phyloP scores from a whole-genome alignment of 1,140 invertebrate species.

The Bombyx mandarina region DNA sequence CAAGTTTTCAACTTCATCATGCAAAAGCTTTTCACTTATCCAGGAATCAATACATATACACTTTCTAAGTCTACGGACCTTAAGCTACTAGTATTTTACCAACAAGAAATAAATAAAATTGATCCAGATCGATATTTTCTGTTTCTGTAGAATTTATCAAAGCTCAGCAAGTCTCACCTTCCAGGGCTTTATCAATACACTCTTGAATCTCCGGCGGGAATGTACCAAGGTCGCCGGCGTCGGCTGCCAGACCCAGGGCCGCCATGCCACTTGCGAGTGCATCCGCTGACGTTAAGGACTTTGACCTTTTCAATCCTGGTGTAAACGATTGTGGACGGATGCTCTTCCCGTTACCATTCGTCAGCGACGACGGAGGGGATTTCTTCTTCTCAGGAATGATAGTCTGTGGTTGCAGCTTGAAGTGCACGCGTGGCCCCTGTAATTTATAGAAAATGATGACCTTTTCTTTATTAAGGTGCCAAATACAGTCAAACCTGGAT shows the following conservation, averaged over 20 bases:
- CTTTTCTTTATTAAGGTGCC: no score
- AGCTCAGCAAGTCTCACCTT: constrained; percentile 57
- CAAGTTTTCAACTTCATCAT: no score
- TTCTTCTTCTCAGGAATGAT: constrained; percentile 62
- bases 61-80: no score
- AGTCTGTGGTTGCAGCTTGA: constrained; percentile 63
- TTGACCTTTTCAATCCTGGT: constrained; percentile 82
- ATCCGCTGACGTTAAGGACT: constrained; percentile 83
- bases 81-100: no score
- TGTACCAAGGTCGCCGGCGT: constrained; percentile 80
- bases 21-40: no score
- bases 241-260: constrained; percentile 72
- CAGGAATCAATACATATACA: no score
- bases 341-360: constrained; percentile 55
- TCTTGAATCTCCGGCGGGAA: constrained; percentile 81
- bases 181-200: constrained; percentile 79
- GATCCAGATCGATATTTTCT: no score
- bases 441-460: no score
- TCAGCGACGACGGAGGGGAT: constrained; percentile 53
- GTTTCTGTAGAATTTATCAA: no score
- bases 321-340: constrained; percentile 53
- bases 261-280: constrained; percentile 75
- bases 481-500: no score
- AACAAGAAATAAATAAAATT: no score
- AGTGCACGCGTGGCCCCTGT: constrained; percentile 71